A percentile compares a stretch with the other conserved stretches of the same genome.
Conservation (phyloP, 2,113 vertebrate species). For the Mobula hypostoma region DNA sequence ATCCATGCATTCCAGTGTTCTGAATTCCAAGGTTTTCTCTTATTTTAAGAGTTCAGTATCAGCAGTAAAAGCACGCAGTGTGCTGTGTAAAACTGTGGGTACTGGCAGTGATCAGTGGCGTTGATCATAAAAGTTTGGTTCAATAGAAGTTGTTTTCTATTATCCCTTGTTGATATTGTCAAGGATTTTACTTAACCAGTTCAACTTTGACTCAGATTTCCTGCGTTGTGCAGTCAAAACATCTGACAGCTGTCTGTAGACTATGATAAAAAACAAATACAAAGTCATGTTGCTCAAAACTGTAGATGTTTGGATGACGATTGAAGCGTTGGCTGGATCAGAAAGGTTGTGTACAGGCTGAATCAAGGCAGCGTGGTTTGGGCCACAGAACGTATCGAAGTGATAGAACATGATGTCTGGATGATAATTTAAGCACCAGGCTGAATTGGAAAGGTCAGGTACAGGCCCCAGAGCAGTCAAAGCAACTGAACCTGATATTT, state of each 20-base stretch:
- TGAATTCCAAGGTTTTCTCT: constrained; percentile 24
- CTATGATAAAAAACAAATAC: neutral
- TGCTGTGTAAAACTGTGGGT: constrained; percentile 32
- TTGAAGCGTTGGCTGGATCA: too few relatives aligned
- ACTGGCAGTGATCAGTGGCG: constrained; percentile 7
- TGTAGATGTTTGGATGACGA: too few relatives aligned
- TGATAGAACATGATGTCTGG: too few relatives aligned
- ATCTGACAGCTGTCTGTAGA: constrained; percentile 23
- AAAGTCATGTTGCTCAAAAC: neutral
- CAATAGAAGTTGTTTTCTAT: constrained; percentile 8
- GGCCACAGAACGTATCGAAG: too few relatives aligned
- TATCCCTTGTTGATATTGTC: constrained; percentile 31
- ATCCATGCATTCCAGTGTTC: neutral
- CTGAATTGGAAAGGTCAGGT: too few relatives aligned
- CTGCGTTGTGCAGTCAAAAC: constrained; percentile 28
- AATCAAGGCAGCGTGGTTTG: too few relatives aligned
- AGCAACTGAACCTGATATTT: too few relatives aligned
- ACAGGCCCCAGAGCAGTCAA: too few relatives aligned
- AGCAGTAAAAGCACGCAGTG: neutral
- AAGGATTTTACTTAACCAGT: constrained; percentile 31
- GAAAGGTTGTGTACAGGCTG: too few relatives aligned
- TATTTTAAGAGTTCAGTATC: neutral
- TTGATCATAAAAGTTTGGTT: constrained; percentile 12
- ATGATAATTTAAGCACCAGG: too few relatives aligned
- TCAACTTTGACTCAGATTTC: constrained; percentile 25